Evolutionary conservation across 2,888 invertebrate genomes (phyloP).

Genomic region (Halocaridina rubra): DNA sequence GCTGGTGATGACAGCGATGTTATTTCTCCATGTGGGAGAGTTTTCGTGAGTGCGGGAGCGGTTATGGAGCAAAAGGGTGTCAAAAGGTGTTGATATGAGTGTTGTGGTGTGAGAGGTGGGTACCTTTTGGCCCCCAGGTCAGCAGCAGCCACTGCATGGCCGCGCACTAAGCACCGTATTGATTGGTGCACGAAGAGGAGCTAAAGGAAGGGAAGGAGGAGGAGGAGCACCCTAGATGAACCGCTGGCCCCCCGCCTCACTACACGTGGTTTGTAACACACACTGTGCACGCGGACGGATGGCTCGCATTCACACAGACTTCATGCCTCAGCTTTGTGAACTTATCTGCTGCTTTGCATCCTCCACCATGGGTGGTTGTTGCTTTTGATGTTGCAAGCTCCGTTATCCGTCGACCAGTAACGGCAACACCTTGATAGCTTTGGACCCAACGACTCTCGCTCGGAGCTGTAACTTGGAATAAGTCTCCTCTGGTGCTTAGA

Average conservation of each 20-base stretch:
- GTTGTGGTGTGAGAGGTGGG: not conserved
- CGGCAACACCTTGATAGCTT: no score
- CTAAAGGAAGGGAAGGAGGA: not conserved
- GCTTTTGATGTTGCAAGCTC: no score
- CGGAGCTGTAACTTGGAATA: no score
- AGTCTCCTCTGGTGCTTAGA: no score
- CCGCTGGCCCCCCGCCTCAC: not conserved
- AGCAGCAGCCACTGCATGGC: conserved; percentile 49
- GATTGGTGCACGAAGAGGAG: conserved; percentile 48
- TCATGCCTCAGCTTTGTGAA: no score
- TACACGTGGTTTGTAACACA: not conserved
- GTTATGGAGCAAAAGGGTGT: not conserved
- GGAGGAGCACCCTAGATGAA: not conserved
- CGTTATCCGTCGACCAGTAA: no score
- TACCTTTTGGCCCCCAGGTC: conserved; percentile 3
- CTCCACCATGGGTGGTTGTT: no score
- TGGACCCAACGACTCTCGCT: no score
- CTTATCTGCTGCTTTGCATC: no score
- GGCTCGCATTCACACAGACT: not conserved
- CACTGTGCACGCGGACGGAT: not conserved
- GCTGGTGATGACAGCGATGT: no score
- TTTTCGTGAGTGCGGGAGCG: no score
- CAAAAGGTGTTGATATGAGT: not conserved
- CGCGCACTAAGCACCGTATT: conserved; percentile 53
- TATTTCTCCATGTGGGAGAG: no score